Percentiles rank a stretch among this genome's conserved stretches.
Evolutionary conservation across 2,888 invertebrate species (phyloP).

Genomic region (Crepidodera aurea): DNA sequence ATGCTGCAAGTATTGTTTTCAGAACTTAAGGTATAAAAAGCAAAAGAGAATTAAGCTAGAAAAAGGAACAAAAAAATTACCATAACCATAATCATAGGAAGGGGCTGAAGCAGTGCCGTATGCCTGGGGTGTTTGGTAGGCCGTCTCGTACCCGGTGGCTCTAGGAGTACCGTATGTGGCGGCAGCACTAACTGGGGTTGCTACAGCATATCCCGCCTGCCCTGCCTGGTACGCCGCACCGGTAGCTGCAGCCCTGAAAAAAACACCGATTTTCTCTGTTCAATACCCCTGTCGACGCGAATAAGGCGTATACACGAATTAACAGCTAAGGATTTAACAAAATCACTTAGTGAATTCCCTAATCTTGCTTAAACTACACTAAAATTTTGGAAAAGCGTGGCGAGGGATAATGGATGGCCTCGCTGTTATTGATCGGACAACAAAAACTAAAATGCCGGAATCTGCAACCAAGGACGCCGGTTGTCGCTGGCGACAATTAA

Average conservation of each 20-base stretch:
- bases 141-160: constrained; percentile 83
- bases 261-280: not conserved
- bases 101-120: constrained; percentile 68
- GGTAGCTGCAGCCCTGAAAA: constrained; percentile 70
- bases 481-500: constrained; percentile 24
- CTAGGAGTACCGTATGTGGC: constrained; percentile 87
- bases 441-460: constrained; percentile 55
- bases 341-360: not conserved
- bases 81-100: constrained; percentile 76
- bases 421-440: constrained; percentile 58
- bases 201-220: constrained; percentile 85
- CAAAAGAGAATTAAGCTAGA: too few species aligned
- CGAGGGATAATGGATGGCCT: constrained; percentile 41
- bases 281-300: not conserved
- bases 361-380: not conserved
- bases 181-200: constrained; percentile 80
- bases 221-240: constrained; percentile 85
- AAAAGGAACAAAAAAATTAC: constrained; percentile 60
- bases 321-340: not conserved
- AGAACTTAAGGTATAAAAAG: too few species aligned
- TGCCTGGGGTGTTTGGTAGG: constrained; percentile 82
- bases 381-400: constrained; percentile 16
- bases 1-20: too few species aligned
- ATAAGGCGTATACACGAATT: constrained; percentile 1
- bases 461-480: constrained; percentile 59